Evolutionary conservation across 2,113 vertebrate species (phyloP).

Genomic region (Corythaeola cristata): DNA sequence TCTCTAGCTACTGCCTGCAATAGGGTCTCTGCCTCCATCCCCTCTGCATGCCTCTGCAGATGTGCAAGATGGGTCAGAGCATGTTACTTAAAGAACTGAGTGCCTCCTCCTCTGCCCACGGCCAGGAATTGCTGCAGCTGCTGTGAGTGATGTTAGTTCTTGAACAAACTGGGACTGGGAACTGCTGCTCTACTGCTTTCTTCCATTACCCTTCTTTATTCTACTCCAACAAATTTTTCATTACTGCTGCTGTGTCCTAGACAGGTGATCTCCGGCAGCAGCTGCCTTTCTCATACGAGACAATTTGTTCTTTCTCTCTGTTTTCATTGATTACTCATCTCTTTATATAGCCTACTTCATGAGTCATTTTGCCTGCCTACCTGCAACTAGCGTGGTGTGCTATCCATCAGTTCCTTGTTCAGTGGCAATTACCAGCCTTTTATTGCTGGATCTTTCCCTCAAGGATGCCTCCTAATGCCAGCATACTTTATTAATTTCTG

Average conservation of each 20-base stretch:
- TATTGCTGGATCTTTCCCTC: background rate
- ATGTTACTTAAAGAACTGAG: background rate
- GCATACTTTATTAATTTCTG: slow-evolving; percentile 22
- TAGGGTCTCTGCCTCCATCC: background rate
- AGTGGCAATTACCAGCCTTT: background rate
- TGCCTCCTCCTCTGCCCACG: background rate
- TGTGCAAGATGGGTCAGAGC: background rate
- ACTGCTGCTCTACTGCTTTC: background rate
- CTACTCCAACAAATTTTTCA: background rate
- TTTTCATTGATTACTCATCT: slow-evolving; percentile 15
- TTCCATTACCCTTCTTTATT: background rate
- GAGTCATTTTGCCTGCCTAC: slow-evolving; percentile 44
- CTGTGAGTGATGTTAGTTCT: background rate
- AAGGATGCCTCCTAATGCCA: background rate
- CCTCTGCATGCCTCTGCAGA: background rate
- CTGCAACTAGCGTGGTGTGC: background rate
- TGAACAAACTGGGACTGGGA: background rate
- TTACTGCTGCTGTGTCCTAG: background rate
- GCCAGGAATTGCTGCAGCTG: background rate
- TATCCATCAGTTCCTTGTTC: background rate
- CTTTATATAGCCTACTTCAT: slow-evolving; percentile 10
- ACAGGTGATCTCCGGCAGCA: background rate
- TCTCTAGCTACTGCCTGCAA: background rate
- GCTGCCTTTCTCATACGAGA: background rate
- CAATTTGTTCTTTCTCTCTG: slow-evolving; percentile 15